phyloP scores from a whole-genome alignment of 2,113 vertebrate genomes.

The Heloderma charlesbogerti region DNA sequence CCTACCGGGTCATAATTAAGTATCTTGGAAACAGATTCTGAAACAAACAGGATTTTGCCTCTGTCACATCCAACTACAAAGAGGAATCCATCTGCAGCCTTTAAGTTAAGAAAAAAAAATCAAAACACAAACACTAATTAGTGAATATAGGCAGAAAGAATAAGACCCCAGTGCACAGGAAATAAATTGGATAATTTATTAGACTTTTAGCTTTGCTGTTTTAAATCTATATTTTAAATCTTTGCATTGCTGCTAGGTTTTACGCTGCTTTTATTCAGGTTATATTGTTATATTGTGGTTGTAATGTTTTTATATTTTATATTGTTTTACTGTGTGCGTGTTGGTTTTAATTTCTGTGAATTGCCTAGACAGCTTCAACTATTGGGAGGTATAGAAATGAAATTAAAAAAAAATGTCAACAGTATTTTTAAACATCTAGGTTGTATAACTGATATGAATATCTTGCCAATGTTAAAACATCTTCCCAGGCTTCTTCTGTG shows the following conservation, averaged over 20 bases:
- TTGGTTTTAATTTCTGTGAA: too few species aligned
- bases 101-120: constrained; percentile 42
- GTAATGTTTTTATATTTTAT: too few species aligned
- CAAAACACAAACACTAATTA: background rate
- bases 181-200: background rate
- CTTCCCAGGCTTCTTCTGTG: background rate
- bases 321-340: too few species aligned
- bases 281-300: too few species aligned
- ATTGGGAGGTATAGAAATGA: too few species aligned
- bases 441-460: background rate
- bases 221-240: too few species aligned
- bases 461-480: background rate
- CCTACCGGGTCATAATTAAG: constrained; percentile 89
- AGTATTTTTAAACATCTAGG: background rate
- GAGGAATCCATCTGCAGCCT: constrained; percentile 93
- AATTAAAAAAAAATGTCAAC: too few species aligned
- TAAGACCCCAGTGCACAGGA: background rate
- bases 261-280: too few species aligned
- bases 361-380: too few species aligned
- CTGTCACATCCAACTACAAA: constrained; percentile 94
- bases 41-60: constrained; percentile 93
- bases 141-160: background rate
- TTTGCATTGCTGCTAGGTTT: too few species aligned
- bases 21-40: constrained; percentile 90
- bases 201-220: too few species aligned